Conservation (phyloP, 2,797 vertebrate genomes). For the Intellagama lesueurii region DNA sequence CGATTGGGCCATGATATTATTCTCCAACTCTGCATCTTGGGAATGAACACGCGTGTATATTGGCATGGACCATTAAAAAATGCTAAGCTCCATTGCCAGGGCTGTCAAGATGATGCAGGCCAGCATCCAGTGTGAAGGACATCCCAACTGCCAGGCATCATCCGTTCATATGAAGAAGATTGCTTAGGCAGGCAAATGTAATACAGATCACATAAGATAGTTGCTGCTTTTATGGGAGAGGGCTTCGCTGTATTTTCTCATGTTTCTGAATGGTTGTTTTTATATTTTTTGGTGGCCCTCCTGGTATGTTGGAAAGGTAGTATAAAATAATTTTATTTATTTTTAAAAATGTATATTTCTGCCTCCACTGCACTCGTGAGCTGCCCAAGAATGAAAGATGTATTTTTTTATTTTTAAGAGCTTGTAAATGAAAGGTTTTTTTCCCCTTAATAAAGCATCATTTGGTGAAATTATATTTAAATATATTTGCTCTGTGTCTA, state of each 20-base stretch:
- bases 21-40: not conserved
- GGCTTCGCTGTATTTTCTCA: not conserved
- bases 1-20: not conserved
- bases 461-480: not conserved
- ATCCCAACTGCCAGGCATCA: not conserved
- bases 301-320: not conserved
- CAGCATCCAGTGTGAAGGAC: not conserved
- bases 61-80: not conserved
- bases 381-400: not conserved
- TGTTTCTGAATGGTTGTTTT: not conserved
- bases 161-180: not conserved
- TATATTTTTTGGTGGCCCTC: not conserved
- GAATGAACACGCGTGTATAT: not conserved
- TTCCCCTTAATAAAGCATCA: slow-evolving; percentile 36
- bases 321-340: not conserved
- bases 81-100: too few species aligned
- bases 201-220: not conserved
- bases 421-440: slow-evolving; percentile 24
- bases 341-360: not conserved
- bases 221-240: not conserved
- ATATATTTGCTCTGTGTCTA: slow-evolving; percentile 2
- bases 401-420: slow-evolving; percentile 16
- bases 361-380: not conserved
- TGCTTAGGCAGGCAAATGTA: not conserved
- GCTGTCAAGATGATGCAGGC: slow-evolving; percentile 15